Evolutionary conservation across 2,888 invertebrate genomes (phyloP), one percentile per base, ranked within the genome.

Genomic region (Luperina nickerlii): DNA sequence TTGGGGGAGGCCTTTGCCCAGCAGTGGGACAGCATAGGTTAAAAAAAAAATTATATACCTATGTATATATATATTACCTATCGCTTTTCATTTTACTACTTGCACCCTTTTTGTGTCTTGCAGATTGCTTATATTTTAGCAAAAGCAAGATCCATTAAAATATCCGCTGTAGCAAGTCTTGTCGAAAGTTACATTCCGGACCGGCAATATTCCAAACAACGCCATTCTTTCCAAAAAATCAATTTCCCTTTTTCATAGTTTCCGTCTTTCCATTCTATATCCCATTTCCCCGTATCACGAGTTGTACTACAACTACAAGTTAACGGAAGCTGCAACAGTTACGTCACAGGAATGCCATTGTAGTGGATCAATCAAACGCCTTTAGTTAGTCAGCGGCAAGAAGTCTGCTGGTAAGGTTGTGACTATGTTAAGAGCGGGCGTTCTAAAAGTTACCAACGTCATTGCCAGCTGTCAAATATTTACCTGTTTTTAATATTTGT

Each of bases 311-410:
- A 83, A 83, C 72, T 82, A 79, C 81, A 81, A 85, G 81, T 82
- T 90, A 91, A 90, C 90, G 92, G 90, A 76, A 71, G 80, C 74
- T 69, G 74, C 68, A 71, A 85, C 89, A 91, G 91, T 91, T 92
- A 92, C 88, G 86, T 89, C 90, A 91, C 87, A 78, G 91, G 89
- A 92, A 93, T 92, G 90, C 85, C 89, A 92, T 90, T 90, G 90
- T 88, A 78, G 84, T 75, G 63, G 90, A 90, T 91, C 92, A 89
- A 93, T 92, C 92, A 90, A 86, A 87, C 78, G 63, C 79, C 87
- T 87, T 90, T 90, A 88, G 90, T 88, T 88, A 90, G 90, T 90
- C 88, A 84, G 85, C 62, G 79, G 88, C 83, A 88, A 78, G 78
- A 87, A 82, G 69, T 83, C 69, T 70, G 42, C 51, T 48, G 32